phyloP scores from a whole-genome alignment of 1,140 invertebrate genomes.

The Sarcophaga peregrina region DNA sequence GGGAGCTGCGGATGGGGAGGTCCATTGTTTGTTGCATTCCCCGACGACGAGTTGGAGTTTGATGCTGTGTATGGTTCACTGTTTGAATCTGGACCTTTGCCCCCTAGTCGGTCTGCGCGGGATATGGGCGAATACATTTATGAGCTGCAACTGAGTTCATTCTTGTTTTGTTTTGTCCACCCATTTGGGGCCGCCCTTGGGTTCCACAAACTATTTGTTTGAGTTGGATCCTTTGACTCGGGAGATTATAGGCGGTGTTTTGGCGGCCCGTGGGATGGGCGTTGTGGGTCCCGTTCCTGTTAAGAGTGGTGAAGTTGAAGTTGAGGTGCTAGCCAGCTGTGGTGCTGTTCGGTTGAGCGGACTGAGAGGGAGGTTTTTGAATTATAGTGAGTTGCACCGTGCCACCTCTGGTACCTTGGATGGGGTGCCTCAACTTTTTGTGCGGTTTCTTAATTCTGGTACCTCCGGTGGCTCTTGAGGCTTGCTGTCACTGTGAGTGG shows the following conservation, averaged over 20 bases:
- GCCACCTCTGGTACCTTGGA: constrained; percentile 73
- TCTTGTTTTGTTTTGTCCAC: too few species aligned
- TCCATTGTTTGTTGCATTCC: constrained; percentile 83
- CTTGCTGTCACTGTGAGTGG: too few species aligned
- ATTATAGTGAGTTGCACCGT: constrained; percentile 86
- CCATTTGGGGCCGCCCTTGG: constrained; percentile 80
- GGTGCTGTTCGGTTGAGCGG: constrained; percentile 79
- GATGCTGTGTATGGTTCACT: constrained; percentile 81
- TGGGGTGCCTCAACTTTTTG: constrained; percentile 83
- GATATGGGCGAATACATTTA: constrained; percentile 73
- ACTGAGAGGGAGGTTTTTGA: constrained; percentile 89
- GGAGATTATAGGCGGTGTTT: constrained; percentile 77
- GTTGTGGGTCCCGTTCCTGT: constrained; percentile 75
- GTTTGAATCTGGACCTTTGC: constrained; percentile 82
- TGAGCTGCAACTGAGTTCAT: background rate
- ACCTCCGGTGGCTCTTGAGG: background rate
- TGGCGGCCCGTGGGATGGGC: constrained; percentile 69
- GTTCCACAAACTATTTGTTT: constrained; percentile 90
- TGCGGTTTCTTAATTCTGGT: constrained; percentile 89
- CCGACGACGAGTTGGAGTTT: constrained; percentile 76
- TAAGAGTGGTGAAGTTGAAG: constrained; percentile 70
- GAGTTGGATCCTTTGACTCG: constrained; percentile 90
- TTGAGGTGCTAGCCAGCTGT: constrained; percentile 73
- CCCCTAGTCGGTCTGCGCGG: constrained; percentile 93
- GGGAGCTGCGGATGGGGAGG: constrained; percentile 92